These are phyloP conservation scores for Poeciliopsis prolifica DNA, from an alignment of 2,113 vertebrate species.

Conservation along the genomic window DNA sequence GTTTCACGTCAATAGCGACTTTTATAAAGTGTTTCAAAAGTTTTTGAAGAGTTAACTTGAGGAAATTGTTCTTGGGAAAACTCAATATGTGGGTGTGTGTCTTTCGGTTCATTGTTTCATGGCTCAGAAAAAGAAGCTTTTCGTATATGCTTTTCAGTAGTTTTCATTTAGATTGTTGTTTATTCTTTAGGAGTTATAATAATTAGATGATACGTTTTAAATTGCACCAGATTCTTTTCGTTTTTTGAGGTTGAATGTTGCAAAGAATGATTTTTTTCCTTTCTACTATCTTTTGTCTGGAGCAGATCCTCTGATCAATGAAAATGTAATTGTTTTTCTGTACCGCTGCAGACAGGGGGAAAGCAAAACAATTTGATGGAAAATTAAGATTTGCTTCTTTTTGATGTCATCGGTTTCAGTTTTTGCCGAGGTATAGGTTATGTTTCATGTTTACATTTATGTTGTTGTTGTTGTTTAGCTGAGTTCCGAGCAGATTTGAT, in stretches of 20 bases:
- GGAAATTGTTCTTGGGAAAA: neutral
- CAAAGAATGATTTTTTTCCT: neutral
- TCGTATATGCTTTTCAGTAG: neutral
- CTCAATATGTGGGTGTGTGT: neutral
- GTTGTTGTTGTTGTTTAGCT: neutral
- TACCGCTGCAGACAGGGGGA: neutral
- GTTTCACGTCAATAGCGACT: neutral
- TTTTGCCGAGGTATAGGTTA: neutral
- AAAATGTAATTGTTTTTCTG: neutral
- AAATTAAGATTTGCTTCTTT: neutral
- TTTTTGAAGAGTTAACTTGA: neutral
- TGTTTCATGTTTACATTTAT: neutral
- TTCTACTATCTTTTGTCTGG: neutral
- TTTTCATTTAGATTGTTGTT: neutral
- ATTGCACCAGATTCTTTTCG: neutral
- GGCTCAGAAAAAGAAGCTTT: neutral
- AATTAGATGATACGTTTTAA: neutral
- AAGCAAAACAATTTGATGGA: neutral
- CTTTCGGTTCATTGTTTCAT: neutral
- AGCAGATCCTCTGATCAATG: constrained; percentile 1
- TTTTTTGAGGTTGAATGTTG: neutral
- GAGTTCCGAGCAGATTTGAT: constrained; percentile 6
- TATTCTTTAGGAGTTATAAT: neutral
- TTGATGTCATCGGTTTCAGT: no score
- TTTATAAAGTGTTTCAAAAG: neutral